Evolutionary conservation across 2,113 vertebrate genomes (phyloP), one percentile per base, ranked within the genome.

Genomic region (Eidolon helvum): DNA sequence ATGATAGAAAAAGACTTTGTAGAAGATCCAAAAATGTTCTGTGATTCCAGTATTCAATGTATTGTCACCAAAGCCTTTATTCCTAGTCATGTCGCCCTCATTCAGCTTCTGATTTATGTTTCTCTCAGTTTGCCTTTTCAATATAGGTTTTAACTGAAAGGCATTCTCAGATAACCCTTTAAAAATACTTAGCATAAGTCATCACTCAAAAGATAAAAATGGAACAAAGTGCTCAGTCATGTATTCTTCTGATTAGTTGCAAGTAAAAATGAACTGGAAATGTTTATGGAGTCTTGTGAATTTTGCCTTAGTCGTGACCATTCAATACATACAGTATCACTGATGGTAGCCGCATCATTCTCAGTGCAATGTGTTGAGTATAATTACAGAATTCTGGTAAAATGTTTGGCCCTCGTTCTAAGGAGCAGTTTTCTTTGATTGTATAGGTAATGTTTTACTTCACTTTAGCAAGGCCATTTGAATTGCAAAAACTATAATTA

Each of bases 401-500:
- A 87, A 0, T 75, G 7, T 33, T 63, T 33, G 40, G 38, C 12
- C 68, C 87, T 69, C 89, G 84, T 65, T n/a, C 24, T 95, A 92
- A 96, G 87, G 40, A 90, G 38, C 57, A 2, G 1, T 63, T 92
- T 95, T 92, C 87, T 50, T 30, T 97, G 66, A 96, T 95, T 97
- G 26, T 90, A 96, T 43, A 83, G 10, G 38, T 69, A 91, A 57
- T 12, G 0, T 97, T 96, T 97, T 82, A 69, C 55, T 90, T 96
- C 21, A 38, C 21, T 93, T 35, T 86, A 94, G 30, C 15, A 93
- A 95, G 65, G 7, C 6, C 40, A 0, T 92, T 78, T 86, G 50
- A 96, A 77, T 55, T 72, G 40, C 10, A 96, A 94, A 96, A 97
- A 35, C 5, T 77, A 4, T 88, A 90, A 86, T 96, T 98, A 78